Evolutionary conservation across 2,113 vertebrate genomes (phyloP).

Genomic region (Trogon melanurus): DNA sequence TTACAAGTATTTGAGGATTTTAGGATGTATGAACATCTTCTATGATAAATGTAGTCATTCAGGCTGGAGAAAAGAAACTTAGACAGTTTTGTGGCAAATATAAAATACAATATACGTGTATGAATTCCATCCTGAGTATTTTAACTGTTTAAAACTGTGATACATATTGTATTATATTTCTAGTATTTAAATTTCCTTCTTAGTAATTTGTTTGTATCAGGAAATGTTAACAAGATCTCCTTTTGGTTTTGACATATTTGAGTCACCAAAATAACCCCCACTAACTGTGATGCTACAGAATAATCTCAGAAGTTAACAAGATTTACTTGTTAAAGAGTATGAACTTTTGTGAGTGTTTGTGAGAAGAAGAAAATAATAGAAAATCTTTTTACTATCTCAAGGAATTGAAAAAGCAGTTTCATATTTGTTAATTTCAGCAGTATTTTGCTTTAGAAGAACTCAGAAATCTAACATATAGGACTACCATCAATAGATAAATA

Average conservation of each 20-base stretch:
- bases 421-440: neutral
- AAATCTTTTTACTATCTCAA: neutral
- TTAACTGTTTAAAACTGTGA: neutral
- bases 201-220: neutral
- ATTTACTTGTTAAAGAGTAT: neutral
- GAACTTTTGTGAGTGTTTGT: neutral
- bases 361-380: neutral
- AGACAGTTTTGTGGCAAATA: neutral
- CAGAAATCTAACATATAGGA: neutral
- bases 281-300: neutral
- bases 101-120: neutral
- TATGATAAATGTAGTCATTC: neutral
- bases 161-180: neutral
- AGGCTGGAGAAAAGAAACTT: neutral
- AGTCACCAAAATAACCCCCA: neutral
- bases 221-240: neutral
- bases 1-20: neutral
- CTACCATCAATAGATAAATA: neutral
- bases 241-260: neutral
- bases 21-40: neutral
- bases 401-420: neutral
- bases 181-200: neutral
- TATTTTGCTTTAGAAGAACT: neutral
- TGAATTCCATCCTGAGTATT: neutral
- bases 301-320: neutral